Evolutionary conservation across 2,888 invertebrate genomes (phyloP), one percentile per base, ranked within the genome.

Genomic region (Pseudeuparius sepicola): DNA sequence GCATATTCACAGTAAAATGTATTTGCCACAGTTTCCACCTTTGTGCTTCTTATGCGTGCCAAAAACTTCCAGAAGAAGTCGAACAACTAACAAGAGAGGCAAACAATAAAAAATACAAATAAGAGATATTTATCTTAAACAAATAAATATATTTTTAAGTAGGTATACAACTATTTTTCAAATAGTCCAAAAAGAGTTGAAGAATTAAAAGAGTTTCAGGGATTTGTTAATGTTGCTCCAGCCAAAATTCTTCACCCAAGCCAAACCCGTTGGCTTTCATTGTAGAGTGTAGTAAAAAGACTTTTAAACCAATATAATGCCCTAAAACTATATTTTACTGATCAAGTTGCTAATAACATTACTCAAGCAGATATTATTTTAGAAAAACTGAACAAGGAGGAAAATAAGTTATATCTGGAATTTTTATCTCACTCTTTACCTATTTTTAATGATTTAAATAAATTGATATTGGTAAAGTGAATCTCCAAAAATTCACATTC

Each of bases 31-130:
- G n/a, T n/a, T n/a, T 35, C 30, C 35, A 35, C 20, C 16, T 36
- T 11, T 37, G 37, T 28, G 37, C 37, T 9, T 37, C 27, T n/a
- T 37, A 37, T 37, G 32, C 37, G 5, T 37, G 39, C 24, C 15
- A 39, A 27, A 25, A 39, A 23, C 31, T 39, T 23, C 33, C 28
- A 24, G 20, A 37, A 16, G 32, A 37, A 29, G 23, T 37, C 33
- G 40, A 38, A 26, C 15, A 18, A 29, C 23, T 38, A 24, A 29
- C 30, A 14, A 38, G 24, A 14, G 29, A 38, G 34, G 29, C 34
- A n/a, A n/a, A n/a, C n/a, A 29, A 38, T 28, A 11, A 20, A 28
- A 23, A 23, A 20, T 14, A 17, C 14, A 24, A 25, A 17, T 28
- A 13, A 34, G 5, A 28, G 14, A n/a, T 32, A 15, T 11, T 36